Base-by-base conservation (phyloP, 2,113 vertebrate species). In the Austrofundulus limnaeus region DNA sequence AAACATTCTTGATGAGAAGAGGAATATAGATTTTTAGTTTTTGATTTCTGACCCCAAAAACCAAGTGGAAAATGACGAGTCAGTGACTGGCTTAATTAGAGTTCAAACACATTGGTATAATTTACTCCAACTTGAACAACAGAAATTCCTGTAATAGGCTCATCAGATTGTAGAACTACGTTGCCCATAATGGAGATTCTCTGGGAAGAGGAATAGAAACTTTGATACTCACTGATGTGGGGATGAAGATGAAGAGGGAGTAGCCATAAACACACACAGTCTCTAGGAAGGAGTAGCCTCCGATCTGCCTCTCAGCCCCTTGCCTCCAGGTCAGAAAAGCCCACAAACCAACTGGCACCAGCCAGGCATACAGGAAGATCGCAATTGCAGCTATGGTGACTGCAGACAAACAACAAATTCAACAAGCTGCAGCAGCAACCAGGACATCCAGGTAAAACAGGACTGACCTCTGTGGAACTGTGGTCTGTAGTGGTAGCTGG, bases 211-310 rank as follows among this genome's bases (percentile, higher is more conserved):
- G 41, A 42, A 42, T 11, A 46, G n/a, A 46, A 19, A 8, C 3
- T 11, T 11, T 20, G 9, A 20, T 14, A 88, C 95, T 95, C 77
- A 96, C 95, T 60, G 94, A 93, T 1, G 93, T 93, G 37, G 95
- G 95, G 19, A 96, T 93, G 55, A 94, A 95, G 72, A 93, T 82
- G 48, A 92, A 95, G 20, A 96, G 92, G 4, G 94, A 95, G 81
- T 96, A 96, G 46, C 95, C 94, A 0, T 96, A 96, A 72, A 94
- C 77, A 0, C 95, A 95, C 78, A 95, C 93, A 0, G 93, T 95
- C 91, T 96, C 94, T 83, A 96, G 80, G 76, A 95, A 93, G 34
- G 92, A 92, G 49, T 94, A 95, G 1, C 88, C 81, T n/a, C 85
- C 89, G 1, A 86, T 23, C 37, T 82, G 91, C 37, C 88, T 78